Percentiles rank a stretch among this genome's conserved stretches.
These are phyloP conservation scores for Drosophila sproati DNA, from an alignment of 1,140 invertebrate genomes.

Conservation along the genomic window DNA sequence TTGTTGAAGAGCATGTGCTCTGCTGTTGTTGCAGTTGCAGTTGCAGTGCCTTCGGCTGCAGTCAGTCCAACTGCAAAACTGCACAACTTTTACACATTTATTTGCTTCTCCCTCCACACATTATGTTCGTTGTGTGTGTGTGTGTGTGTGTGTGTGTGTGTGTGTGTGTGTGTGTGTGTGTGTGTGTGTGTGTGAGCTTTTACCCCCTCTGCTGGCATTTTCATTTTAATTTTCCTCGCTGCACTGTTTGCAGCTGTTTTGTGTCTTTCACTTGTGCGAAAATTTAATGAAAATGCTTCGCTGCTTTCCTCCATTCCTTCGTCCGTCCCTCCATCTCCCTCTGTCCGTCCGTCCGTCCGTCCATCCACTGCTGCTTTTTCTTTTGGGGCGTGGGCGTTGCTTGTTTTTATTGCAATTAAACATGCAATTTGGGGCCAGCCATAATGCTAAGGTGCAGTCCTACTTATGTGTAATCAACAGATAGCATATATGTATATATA, in stretches of 20 bases:
- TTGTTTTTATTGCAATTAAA: slow-evolving; percentile 76
- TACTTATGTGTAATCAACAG: slow-evolving; percentile 38
- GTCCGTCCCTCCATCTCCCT: slow-evolving; percentile 23
- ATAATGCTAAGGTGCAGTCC: slow-evolving; percentile 67
- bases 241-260: slow-evolving; percentile 64
- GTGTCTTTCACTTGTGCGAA: slow-evolving; percentile 73
- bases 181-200: slow-evolving; percentile 4
- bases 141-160: neutral
- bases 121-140: neutral
- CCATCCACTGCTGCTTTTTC: slow-evolving; percentile 35
- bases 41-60: neutral
- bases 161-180: neutral
- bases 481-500: slow-evolving; percentile 4
- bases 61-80: slow-evolving; percentile 5
- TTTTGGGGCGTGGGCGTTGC: slow-evolving; percentile 56
- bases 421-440: slow-evolving; percentile 76
- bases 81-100: slow-evolving; percentile 3
- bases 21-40: neutral
- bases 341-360: neutral
- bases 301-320: slow-evolving; percentile 17
- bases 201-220: slow-evolving; percentile 32
- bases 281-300: slow-evolving; percentile 70
- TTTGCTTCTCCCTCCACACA: neutral
- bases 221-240: slow-evolving; percentile 51
- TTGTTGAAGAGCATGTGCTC: slow-evolving; percentile 23